phyloP scores from a whole-genome alignment of 2,888 invertebrate genomes.

The Brenthis daphne region DNA sequence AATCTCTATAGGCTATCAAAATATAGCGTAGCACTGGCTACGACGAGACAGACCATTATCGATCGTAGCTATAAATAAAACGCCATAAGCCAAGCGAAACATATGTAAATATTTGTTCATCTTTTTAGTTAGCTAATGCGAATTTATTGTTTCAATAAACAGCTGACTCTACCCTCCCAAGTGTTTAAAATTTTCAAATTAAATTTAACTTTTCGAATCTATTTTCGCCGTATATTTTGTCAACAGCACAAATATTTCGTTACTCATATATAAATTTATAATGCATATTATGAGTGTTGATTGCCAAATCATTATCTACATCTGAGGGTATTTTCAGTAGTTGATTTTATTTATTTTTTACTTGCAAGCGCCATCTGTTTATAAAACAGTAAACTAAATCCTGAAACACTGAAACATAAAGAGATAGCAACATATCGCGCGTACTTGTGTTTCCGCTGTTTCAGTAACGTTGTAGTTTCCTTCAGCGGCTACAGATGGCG shows the following conservation, averaged over 20 bases:
- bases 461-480: constrained; percentile 13
- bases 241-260: constrained; percentile 34
- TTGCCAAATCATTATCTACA: constrained; percentile 48
- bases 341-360: constrained; percentile 12
- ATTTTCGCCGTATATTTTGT: constrained; percentile 20
- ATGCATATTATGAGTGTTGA: constrained; percentile 38
- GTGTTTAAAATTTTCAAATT: too few relatives aligned
- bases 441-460: background rate
- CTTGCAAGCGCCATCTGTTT: constrained; percentile 27
- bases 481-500: constrained; percentile 30
- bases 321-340: constrained; percentile 43
- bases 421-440: background rate
- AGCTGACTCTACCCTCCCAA: too few relatives aligned
- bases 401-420: background rate
- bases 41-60: too few relatives aligned
- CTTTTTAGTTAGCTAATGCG: too few relatives aligned
- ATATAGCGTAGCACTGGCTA: too few relatives aligned
- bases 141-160: too few relatives aligned
- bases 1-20: too few relatives aligned
- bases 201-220: background rate
- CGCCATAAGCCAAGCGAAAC: too few relatives aligned
- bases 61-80: too few relatives aligned
- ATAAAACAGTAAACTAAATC: background rate
- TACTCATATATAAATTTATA: constrained; percentile 40
- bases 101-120: too few relatives aligned